Evolutionary conservation across 2,113 vertebrate species (phyloP).

Genomic region (Stomatorhinus ivindoensis): DNA sequence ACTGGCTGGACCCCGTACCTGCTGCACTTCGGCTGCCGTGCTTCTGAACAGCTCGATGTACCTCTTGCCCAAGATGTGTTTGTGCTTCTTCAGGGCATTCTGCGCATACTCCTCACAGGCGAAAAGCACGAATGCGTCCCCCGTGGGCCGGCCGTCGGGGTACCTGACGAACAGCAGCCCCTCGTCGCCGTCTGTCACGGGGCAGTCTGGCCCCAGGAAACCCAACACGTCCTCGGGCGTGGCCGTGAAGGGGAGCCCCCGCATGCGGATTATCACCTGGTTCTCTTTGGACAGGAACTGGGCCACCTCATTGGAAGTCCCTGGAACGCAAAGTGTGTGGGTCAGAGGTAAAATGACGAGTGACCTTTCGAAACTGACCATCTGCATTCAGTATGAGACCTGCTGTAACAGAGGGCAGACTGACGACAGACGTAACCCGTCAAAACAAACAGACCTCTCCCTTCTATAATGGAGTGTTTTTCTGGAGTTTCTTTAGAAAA

Average conservation of each 20-base stretch:
- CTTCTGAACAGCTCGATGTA: slow-evolving; percentile 95
- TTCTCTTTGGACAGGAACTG: slow-evolving; percentile 93
- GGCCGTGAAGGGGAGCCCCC: slow-evolving; percentile 85
- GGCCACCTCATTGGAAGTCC: slow-evolving; percentile 90
- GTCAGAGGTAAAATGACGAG: not conserved
- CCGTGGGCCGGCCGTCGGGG: slow-evolving; percentile 87
- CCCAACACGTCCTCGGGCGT: slow-evolving; percentile 78
- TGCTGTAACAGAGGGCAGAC: not conserved
- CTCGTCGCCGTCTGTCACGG: slow-evolving; percentile 77
- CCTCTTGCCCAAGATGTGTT: slow-evolving; percentile 89
- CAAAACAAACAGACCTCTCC: not conserved
- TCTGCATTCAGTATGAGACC: not conserved
- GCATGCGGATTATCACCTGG: slow-evolving; percentile 90
- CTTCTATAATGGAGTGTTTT: not conserved
- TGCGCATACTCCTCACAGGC: slow-evolving; percentile 92
- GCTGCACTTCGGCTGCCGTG: slow-evolving; percentile 91
- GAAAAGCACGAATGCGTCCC: slow-evolving; percentile 92
- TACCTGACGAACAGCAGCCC: slow-evolving; percentile 94
- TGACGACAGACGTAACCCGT: not conserved
- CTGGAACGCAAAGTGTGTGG: slow-evolving; percentile 42
- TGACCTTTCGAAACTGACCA: not conserved
- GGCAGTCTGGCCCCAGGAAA: slow-evolving; percentile 82
- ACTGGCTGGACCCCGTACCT: slow-evolving; percentile 56
- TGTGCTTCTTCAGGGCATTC: slow-evolving; percentile 88
- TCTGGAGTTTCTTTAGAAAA: not conserved